A percentile compares a stretch with the other conserved stretches of the same genome.
Conservation (phyloP, 2,888 invertebrate genomes). For the Ptilodon capucinus region DNA sequence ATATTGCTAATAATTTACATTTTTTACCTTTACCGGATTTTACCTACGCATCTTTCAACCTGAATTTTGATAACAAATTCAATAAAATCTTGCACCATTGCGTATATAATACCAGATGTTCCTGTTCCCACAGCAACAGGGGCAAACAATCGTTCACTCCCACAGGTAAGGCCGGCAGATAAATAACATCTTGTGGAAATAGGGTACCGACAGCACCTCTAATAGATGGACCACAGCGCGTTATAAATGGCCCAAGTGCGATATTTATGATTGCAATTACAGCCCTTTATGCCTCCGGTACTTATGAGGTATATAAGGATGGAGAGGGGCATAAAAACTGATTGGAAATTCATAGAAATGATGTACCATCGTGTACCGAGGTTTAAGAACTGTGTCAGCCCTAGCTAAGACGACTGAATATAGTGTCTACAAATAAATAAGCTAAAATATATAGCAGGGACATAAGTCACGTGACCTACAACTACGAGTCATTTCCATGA, state of each 20-base stretch:
- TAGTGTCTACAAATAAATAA: too few relatives aligned
- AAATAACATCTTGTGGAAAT: slow-evolving; percentile 52
- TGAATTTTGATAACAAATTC: not conserved
- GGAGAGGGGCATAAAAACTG: not conserved
- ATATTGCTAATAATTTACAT: too few relatives aligned
- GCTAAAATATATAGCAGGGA: too few relatives aligned
- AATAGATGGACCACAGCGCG: slow-evolving; percentile 55
- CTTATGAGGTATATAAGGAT: slow-evolving; percentile 4
- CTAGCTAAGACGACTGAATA: too few relatives aligned
- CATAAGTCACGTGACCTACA: too few relatives aligned
- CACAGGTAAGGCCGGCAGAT: slow-evolving; percentile 36
- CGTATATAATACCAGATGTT: slow-evolving; percentile 20
- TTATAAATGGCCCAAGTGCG: slow-evolving; percentile 62
- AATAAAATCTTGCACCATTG: not conserved
- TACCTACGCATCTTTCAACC: too few relatives aligned
- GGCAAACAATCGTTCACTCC: slow-evolving; percentile 42
- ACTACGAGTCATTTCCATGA: too few relatives aligned
- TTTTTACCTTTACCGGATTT: too few relatives aligned
- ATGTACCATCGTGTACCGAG: too few relatives aligned
- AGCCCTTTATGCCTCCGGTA: slow-evolving; percentile 39
- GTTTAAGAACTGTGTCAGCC: too few relatives aligned
- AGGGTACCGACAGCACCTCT: slow-evolving; percentile 54
- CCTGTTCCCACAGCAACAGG: slow-evolving; percentile 22
- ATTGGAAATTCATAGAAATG: too few relatives aligned
- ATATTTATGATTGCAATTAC: slow-evolving; percentile 75